These are phyloP conservation scores for Kuschelorhynchus macadamiae DNA, from an alignment of 2,888 invertebrate genomes.

Conservation along the genomic window DNA sequence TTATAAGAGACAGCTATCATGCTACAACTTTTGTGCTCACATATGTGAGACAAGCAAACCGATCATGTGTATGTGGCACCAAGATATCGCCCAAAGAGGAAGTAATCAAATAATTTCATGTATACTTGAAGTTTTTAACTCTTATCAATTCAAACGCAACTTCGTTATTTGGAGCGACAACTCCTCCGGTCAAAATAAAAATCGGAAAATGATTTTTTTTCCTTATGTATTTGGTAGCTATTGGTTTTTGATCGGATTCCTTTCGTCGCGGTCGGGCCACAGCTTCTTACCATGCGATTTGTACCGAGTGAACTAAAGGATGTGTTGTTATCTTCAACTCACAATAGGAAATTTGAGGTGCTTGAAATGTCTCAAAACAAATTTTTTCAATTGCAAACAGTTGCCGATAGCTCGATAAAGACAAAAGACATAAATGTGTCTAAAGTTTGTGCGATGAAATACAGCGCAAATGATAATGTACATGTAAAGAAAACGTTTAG, in stretches of 20 bases:
- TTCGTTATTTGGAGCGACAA: background rate
- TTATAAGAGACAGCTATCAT: too few species aligned
- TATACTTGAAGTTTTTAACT: background rate
- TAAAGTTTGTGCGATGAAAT: background rate
- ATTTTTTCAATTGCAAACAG: background rate
- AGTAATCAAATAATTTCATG: background rate
- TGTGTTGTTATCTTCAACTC: background rate
- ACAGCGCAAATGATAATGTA: background rate
- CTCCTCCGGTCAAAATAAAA: background rate
- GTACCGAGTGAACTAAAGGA: background rate
- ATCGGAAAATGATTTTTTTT: background rate
- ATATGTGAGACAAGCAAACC: too few species aligned
- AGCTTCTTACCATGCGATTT: background rate
- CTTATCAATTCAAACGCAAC: background rate
- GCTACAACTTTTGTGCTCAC: too few species aligned
- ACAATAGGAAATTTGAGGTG: constrained; percentile 3
- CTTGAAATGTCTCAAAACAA: background rate
- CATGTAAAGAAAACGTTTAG: background rate
- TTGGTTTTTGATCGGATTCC: background rate
- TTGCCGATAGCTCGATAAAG: background rate
- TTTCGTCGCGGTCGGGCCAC: background rate
- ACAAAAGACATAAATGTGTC: background rate
- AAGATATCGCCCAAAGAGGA: too few species aligned
- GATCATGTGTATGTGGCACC: too few species aligned
- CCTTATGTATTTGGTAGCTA: constrained; percentile 3